phyloP scores from a whole-genome alignment of 2,797 vertebrate species.

The Furcifer pardalis region DNA sequence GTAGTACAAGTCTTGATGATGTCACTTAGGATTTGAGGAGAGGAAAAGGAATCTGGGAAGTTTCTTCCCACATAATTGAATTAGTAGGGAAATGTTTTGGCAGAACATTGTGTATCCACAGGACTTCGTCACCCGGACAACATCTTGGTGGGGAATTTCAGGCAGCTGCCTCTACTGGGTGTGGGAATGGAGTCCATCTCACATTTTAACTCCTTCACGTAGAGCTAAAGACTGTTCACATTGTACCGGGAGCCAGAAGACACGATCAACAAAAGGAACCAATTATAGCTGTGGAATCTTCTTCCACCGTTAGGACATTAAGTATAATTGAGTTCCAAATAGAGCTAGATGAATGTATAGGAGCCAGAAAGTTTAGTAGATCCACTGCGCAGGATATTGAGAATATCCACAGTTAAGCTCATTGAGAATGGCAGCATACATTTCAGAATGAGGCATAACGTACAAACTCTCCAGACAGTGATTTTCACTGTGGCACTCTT shows the following conservation, averaged over 20 bases:
- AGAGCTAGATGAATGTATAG: not conserved
- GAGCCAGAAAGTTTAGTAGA: not conserved
- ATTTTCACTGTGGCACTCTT: not conserved
- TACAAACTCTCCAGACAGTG: not conserved
- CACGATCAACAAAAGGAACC: not conserved
- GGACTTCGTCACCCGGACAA: slow-evolving; percentile 43
- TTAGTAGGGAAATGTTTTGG: slow-evolving; percentile 65
- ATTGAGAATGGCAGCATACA: not conserved
- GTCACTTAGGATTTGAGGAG: slow-evolving; percentile 29
- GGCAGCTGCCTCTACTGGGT: slow-evolving; percentile 52
- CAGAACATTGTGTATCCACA: slow-evolving; percentile 68
- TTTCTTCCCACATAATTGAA: slow-evolving; percentile 62
- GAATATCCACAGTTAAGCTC: not conserved
- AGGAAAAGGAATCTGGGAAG: slow-evolving; percentile 57
- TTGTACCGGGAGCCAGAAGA: not conserved
- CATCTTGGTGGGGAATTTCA: slow-evolving; percentile 29
- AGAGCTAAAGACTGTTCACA: slow-evolving; percentile 1
- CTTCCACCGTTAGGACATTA: not conserved
- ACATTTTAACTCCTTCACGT: slow-evolving; percentile 28
- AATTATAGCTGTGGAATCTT: not conserved
- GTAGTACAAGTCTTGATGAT: slow-evolving; percentile 21
- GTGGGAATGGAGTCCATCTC: slow-evolving; percentile 35
- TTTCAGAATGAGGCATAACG: not conserved
- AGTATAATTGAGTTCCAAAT: not conserved
- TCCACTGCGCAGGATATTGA: not conserved